These are phyloP conservation scores for Zootoca vivipara DNA, from an alignment of 2,113 vertebrate genomes.

Conservation along the genomic window DNA sequence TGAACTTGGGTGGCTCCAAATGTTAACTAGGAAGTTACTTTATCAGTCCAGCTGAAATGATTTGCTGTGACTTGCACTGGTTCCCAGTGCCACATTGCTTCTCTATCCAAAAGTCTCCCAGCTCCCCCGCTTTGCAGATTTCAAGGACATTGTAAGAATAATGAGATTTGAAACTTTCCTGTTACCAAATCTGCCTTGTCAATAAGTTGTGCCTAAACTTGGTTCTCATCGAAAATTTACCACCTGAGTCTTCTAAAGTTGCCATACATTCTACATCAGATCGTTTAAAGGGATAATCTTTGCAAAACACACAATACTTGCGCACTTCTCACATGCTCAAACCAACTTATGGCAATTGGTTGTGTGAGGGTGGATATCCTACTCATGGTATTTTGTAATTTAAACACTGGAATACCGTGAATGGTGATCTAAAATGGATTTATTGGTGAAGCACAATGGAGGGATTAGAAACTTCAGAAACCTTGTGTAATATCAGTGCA, in stretches of 20 bases:
- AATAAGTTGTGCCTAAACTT: neutral
- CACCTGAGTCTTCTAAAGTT: neutral
- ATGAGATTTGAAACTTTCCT: neutral
- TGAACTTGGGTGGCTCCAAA: neutral
- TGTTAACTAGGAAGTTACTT: neutral
- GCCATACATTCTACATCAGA: neutral
- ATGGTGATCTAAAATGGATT: neutral
- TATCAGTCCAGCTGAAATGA: conserved; percentile 3
- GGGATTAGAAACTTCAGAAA: too few relatives aligned
- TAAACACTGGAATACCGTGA: neutral
- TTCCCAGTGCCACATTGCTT: neutral
- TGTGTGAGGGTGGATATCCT: neutral
- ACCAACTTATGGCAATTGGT: too few relatives aligned
- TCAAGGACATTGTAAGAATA: neutral
- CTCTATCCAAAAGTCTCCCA: accelerated
- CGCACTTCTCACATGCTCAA: neutral
- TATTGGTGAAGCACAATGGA: neutral
- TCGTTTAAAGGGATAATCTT: neutral
- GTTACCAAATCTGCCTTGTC: neutral
- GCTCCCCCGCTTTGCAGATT: conserved; percentile 33
- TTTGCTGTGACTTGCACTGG: neutral
- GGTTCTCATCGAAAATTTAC: neutral
- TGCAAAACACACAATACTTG: neutral
- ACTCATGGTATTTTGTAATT: neutral
- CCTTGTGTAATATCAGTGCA: too few relatives aligned